Conservation (phyloP, 2,113 vertebrate genomes). For the Tetraodon nigroviridis region DNA sequence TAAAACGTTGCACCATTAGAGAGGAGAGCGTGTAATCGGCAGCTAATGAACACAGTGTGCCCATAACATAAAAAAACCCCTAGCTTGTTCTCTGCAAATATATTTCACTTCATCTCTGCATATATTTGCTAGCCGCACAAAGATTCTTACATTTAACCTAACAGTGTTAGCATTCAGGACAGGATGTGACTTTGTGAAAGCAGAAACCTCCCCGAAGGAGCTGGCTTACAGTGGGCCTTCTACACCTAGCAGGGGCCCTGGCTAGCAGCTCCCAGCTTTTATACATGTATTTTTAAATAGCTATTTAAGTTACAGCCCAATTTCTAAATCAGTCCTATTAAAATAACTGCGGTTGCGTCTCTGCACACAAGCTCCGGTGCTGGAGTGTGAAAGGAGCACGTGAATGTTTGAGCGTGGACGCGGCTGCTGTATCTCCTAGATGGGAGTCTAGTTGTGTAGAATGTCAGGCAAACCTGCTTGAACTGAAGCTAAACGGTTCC, state of each 20-base stretch:
- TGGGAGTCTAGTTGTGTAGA: background rate
- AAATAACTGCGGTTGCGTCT: constrained; percentile 19
- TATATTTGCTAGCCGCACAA: constrained; percentile 27
- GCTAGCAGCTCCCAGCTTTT: background rate
- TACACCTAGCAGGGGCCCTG: no score
- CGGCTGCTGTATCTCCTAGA: background rate
- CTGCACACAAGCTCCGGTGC: background rate
- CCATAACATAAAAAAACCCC: no score
- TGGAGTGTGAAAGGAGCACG: background rate
- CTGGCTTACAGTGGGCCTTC: no score
- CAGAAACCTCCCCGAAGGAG: no score
- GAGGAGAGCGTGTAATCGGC: constrained; percentile 47
- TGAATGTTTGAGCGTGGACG: background rate
- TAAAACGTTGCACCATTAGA: constrained; percentile 53
- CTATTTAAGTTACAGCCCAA: constrained; percentile 1
- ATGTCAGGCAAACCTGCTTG: background rate
- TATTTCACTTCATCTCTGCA: constrained; percentile 21
- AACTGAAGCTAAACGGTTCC: background rate
- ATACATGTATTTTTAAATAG: constrained; percentile 6
- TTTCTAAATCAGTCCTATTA: constrained; percentile 9
- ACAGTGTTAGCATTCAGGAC: background rate
- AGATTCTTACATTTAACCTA: constrained; percentile 1
- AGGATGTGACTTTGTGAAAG: background rate
- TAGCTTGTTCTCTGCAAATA: constrained; percentile 2
- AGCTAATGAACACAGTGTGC: constrained; percentile 46